Conservation (phyloP, 2,797 vertebrate genomes). For the Apogon talboti region DNA sequence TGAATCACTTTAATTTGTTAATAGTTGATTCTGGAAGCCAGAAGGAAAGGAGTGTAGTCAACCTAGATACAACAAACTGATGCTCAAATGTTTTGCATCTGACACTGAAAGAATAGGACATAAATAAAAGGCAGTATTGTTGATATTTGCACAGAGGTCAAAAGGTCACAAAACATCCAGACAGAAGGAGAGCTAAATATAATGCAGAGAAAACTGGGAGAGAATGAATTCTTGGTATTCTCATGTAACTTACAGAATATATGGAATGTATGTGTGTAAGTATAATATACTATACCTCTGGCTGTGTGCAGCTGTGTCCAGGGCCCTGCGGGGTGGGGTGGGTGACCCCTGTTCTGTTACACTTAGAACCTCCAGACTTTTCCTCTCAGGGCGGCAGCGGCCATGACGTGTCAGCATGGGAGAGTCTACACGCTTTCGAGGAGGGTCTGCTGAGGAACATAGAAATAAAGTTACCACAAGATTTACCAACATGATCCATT, state of each 20-base stretch:
- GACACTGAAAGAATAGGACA: no score
- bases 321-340: conserved; percentile 89
- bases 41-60: no score
- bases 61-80: no score
- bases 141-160: conserved; percentile 5
- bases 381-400: conserved; percentile 91
- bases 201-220: background rate
- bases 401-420: conserved; percentile 93
- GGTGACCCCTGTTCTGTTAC: conserved; percentile 93
- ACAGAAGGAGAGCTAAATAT: background rate
- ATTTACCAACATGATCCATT: background rate
- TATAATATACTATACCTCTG: conserved; percentile 74
- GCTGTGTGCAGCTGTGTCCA: conserved; percentile 86
- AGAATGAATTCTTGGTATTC: background rate
- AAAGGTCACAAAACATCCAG: background rate
- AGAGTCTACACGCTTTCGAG: conserved; percentile 92
- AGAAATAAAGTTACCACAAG: background rate
- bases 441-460: conserved; percentile 83
- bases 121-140: no score
- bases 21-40: no score
- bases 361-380: conserved; percentile 93
- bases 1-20: no score
- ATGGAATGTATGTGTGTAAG: conserved; percentile 9
- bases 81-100: no score
- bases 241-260: background rate